Conservation (phyloP, 2,888 invertebrate species). For the Gandaritis pyraliata region DNA sequence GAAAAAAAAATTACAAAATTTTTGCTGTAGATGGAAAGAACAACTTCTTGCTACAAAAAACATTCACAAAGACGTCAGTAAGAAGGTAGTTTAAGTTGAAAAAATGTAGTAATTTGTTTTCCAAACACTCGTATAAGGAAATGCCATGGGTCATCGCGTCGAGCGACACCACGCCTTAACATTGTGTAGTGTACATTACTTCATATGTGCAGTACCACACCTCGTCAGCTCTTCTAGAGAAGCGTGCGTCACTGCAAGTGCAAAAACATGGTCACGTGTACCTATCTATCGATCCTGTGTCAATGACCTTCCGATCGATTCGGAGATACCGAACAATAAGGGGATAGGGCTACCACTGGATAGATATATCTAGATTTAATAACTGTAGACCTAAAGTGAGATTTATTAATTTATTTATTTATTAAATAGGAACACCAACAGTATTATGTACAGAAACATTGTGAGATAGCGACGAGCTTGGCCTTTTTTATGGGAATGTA, state of each 20-base stretch:
- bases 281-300: constrained; percentile 48
- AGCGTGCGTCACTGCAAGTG: constrained; percentile 34
- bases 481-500: too few species aligned
- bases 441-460: too few species aligned
- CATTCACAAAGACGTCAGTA: too few species aligned
- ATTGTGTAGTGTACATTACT: neutral
- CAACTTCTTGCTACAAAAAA: too few species aligned
- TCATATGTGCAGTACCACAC: constrained; percentile 11
- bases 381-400: too few species aligned
- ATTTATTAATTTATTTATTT: too few species aligned
- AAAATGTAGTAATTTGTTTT: constrained; percentile 9
- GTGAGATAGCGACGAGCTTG: too few species aligned
- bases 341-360: constrained; percentile 26
- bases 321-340: constrained; percentile 47
- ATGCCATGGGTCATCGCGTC: constrained; percentile 20
- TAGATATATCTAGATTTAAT: constrained; percentile 10
- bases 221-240: constrained; percentile 22
- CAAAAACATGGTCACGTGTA: constrained; percentile 50
- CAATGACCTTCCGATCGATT: constrained; percentile 56
- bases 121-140: constrained; percentile 18
- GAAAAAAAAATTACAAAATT: too few species aligned
- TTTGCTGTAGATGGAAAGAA: too few species aligned
- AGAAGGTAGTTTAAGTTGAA: too few species aligned
- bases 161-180: neutral
- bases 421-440: too few species aligned